Conservation (phyloP, 1,140 invertebrate species). For the Ceratoteleas bidentatus region DNA sequence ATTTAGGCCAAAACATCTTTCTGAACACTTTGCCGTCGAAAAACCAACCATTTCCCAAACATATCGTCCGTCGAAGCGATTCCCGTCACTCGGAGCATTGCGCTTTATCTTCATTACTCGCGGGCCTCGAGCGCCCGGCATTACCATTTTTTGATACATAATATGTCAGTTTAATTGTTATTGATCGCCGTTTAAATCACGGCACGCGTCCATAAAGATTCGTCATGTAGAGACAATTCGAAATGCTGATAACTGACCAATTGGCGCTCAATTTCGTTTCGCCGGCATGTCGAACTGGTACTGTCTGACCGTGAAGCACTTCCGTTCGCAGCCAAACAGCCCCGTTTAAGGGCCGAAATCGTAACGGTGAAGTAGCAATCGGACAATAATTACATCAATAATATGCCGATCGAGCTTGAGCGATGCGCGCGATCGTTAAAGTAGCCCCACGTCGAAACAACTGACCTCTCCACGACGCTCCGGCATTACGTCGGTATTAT, state of each 20-base stretch:
- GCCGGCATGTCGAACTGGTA: neutral
- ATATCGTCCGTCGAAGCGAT: no score
- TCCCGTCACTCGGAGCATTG: no score
- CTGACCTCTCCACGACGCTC: neutral
- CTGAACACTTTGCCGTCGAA: no score
- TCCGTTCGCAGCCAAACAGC: neutral
- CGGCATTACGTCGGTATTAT: slow-evolving; percentile 1
- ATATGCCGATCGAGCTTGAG: neutral
- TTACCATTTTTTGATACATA: neutral
- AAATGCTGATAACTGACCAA: slow-evolving; percentile 3
- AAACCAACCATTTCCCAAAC: no score
- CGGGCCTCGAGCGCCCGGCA: neutral
- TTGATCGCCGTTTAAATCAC: slow-evolving; percentile 4
- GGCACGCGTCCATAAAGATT: neutral
- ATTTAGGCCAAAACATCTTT: no score
- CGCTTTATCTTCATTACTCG: neutral
- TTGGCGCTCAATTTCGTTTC: slow-evolving; percentile 9
- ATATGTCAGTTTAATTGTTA: slow-evolving; percentile 3
- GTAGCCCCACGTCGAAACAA: no score
- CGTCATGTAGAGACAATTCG: slow-evolving; percentile 1
- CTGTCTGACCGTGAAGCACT: neutral
- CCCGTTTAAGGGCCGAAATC: neutral
- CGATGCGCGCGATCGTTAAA: neutral
- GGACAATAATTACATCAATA: neutral
- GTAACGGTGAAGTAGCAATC: neutral